A percentile compares a stretch with the other conserved stretches of the same genome.
phyloP scores from a whole-genome alignment of 2,797 vertebrate species.

The Limosa lapponica region DNA sequence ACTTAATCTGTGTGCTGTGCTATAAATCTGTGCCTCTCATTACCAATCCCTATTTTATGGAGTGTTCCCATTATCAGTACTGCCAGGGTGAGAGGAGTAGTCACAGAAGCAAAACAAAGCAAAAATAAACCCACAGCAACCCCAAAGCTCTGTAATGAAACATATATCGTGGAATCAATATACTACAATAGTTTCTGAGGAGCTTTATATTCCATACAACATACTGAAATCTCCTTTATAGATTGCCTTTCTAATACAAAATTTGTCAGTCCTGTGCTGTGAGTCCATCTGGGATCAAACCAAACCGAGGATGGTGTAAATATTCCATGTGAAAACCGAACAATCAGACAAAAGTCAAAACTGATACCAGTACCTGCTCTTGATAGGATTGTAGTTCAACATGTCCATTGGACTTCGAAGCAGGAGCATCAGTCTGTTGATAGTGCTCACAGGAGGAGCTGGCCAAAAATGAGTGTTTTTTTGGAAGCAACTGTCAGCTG shows the following conservation, averaged over 20 bases:
- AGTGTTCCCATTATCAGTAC: not conserved
- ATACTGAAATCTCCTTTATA: not conserved
- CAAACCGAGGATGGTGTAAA: not conserved
- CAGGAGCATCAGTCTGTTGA: not conserved
- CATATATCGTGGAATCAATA: constrained; percentile 14
- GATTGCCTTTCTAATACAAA: not conserved
- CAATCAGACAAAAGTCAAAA: not conserved
- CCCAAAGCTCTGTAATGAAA: constrained; percentile 8
- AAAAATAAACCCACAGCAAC: not conserved
- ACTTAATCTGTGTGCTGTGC: not conserved
- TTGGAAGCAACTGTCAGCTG: constrained; percentile 58
- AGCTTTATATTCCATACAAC: constrained; percentile 2
- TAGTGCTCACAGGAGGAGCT: not conserved
- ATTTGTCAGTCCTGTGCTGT: not conserved
- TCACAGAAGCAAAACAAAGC: not conserved
- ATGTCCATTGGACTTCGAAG: not conserved
- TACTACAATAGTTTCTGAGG: not conserved
- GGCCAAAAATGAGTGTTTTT: constrained; percentile 30
- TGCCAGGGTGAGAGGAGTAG: not conserved
- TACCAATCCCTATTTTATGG: not conserved
- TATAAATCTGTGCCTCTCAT: not conserved
- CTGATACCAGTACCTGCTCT: not conserved
- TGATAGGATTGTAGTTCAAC: not conserved
- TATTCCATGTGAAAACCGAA: not conserved
- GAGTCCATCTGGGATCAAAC: not conserved